phyloP scores from a whole-genome alignment of 2,797 vertebrate species.

The Percopsis omiscomaycus region DNA sequence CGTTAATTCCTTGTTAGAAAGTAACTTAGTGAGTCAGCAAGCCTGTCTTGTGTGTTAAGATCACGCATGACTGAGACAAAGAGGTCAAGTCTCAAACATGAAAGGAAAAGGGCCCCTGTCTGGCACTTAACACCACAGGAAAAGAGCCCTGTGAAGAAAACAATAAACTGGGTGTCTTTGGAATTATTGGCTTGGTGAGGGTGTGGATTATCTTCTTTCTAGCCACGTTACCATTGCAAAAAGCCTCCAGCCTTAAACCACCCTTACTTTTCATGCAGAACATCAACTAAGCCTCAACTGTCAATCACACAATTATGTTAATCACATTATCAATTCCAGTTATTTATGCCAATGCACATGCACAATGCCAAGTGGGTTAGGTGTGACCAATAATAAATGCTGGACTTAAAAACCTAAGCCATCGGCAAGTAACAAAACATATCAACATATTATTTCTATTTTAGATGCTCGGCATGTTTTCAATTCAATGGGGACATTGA shows the following conservation, averaged over 20 bases:
- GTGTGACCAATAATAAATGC: neutral
- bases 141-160: conserved; percentile 64
- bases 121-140: conserved; percentile 60
- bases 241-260: conserved; percentile 37
- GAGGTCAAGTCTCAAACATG: conserved; percentile 40
- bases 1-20: conserved; percentile 30
- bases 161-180: conserved; percentile 62
- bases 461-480: conserved; percentile 36
- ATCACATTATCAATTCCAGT: neutral
- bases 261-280: conserved; percentile 28
- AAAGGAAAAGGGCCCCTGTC: conserved; percentile 36
- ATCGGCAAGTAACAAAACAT: conserved; percentile 19
- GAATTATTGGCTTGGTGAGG: conserved; percentile 66
- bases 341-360: conserved; percentile 3
- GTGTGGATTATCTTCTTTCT: conserved; percentile 54
- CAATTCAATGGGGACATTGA: conserved; percentile 22
- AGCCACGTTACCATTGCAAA: conserved; percentile 47
- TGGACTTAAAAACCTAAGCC: conserved; percentile 12
- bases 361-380: neutral
- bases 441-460: conserved; percentile 26
- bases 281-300: neutral
- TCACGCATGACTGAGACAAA: conserved; percentile 47
- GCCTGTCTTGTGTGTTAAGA: conserved; percentile 22
- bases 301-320: neutral
- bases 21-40: conserved; percentile 34